These are phyloP conservation scores for Sphaerophoria taeniata DNA, from an alignment of 2,888 invertebrate genomes.

Conservation along the genomic window DNA sequence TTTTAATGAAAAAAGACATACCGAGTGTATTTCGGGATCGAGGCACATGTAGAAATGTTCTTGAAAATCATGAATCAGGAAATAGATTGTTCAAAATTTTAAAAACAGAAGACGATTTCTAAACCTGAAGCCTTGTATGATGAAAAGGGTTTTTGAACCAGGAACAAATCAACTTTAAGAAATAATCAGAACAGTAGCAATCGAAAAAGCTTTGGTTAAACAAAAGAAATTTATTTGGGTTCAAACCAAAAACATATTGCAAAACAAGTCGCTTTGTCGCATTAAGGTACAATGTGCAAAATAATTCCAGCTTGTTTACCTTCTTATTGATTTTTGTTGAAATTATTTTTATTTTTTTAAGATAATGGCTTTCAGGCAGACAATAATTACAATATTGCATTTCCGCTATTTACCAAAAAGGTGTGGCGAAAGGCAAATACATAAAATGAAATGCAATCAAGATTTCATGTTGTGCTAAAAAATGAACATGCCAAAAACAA, in stretches of 20 bases:
- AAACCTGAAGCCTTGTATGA: no score
- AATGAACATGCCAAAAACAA: no score
- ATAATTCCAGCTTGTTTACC: neutral
- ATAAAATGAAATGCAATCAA: neutral
- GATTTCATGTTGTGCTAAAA: neutral
- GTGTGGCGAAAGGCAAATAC: constrained; percentile 1
- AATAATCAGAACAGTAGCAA: no score
- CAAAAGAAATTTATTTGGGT: neutral
- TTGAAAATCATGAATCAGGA: no score
- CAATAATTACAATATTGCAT: neutral
- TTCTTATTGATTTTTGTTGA: neutral
- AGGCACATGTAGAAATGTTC: no score
- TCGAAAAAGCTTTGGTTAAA: no score
- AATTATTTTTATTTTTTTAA: neutral
- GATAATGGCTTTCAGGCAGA: neutral
- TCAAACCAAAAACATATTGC: neutral
- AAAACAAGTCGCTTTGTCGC: neutral
- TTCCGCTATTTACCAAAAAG: neutral
- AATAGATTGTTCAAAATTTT: no score
- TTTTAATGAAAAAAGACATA: neutral
- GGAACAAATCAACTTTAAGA: no score
- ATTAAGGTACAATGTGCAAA: neutral
- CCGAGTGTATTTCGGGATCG: no score
- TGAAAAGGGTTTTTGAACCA: no score
- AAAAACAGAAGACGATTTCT: no score